Base-by-base conservation (phyloP, 2,113 vertebrate genomes). In the Dryoscopus gambensis region DNA sequence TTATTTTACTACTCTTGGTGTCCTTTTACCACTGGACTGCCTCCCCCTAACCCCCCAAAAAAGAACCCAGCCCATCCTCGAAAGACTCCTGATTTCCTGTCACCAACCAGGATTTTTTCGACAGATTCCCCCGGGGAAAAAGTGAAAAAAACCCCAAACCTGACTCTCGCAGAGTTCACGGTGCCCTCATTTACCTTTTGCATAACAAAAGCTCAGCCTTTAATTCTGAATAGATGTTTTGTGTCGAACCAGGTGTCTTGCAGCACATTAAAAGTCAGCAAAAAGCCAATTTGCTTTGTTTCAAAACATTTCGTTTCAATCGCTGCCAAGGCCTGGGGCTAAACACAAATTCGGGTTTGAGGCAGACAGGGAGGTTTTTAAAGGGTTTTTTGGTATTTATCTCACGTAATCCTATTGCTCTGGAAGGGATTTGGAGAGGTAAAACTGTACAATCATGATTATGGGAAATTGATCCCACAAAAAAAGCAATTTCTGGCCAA, bases 201-300 rank as follows among this genome's bases (percentile, higher is more conserved):
- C 92, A 91, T 90, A 95, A 97, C 96, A 97, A 97, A 96, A 97
- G 87, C 93, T 87, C 94, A 89, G 94, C 86, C 93, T 96, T 20
- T 91, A 84, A 95, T 91, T 88, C 89, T 96, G 94, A 97, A 97
- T 90, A 83, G 96, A 53, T 80, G 97, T 97, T 98, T 97, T 97
- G 97, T 97, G 94, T 39, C 42, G 47, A 94, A 96, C 97, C 97
- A 98, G 97, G 98, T 98, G 98, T 97, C 97, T 97, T 55, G 35
- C 33, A 64, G 84, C 78, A 83, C 95, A 57, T 97, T 93, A 94
- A 93, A 96, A 98, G 96, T 97, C 97, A 98, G 96, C 96, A 90
- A 97, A 98, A 98, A 96, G 95, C 96, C 97, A 97, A 96, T 97
- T 97, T 96, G 92, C 88, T 97, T 95, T 95, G 93, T 98, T 98